Evolutionary conservation across 2,113 vertebrate species (phyloP).

Genomic region (Phoxinus phoxinus): DNA sequence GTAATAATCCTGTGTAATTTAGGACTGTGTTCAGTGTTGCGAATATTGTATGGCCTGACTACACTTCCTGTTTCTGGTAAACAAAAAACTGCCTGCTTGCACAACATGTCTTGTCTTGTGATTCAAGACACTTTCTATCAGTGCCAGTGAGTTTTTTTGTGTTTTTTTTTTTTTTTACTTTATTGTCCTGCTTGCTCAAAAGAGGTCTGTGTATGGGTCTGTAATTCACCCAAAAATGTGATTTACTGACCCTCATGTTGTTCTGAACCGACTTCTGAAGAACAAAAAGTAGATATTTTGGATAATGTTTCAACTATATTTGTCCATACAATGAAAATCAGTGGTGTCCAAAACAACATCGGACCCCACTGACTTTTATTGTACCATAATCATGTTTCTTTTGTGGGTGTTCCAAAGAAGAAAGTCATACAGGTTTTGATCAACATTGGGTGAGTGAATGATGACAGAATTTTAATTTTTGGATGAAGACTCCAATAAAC

Average conservation of each 20-base stretch:
- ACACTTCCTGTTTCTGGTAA: neutral
- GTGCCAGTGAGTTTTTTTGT: neutral
- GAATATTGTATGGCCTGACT: neutral
- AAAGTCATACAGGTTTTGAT: neutral
- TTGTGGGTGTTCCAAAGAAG: neutral
- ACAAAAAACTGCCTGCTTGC: neutral
- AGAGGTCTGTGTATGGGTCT: neutral
- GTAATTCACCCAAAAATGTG: neutral
- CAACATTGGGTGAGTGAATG: neutral
- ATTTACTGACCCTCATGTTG: neutral
- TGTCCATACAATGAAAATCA: neutral
- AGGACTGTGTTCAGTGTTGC: conserved; percentile 13
- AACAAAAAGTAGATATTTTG: neutral
- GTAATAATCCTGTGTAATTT: conserved; percentile 11
- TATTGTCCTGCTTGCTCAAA: neutral
- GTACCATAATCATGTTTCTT: neutral
- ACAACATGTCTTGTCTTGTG: conserved; percentile 7
- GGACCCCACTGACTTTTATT: neutral
- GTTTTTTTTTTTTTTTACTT: neutral
- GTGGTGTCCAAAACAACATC: neutral
- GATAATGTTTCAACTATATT: neutral
- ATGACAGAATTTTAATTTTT: neutral
- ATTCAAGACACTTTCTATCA: neutral
- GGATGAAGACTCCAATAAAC: neutral
- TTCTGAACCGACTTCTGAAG: neutral